Base-by-base conservation (phyloP, 2,888 invertebrate genomes). In the Folsomia manolachei region DNA sequence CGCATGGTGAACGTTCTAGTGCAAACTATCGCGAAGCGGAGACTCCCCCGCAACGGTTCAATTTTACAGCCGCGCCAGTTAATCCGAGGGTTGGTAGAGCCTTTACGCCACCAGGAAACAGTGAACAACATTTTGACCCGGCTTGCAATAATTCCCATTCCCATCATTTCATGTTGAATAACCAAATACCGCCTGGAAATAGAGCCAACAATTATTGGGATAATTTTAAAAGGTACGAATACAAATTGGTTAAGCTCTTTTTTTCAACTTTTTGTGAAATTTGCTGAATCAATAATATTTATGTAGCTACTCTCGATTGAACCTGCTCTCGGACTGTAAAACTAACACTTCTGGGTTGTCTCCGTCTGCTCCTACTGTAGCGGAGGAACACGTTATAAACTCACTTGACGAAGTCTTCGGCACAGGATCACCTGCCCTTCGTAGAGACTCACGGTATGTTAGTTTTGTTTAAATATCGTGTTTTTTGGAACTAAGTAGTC, bases 181-280 rank as follows among this genome's bases (percentile, higher is more conserved):
- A 94, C 84, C 93, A 94, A 86, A 94, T 94, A 69, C 91, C 93
- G 53, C 94, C 94, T 51, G 94, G 94, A 27, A 93, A 92, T 84
- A 87, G 94, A 78, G 93, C 94, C 71, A 95, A 95, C 84, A 95
- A 95, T 85, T 95, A 94, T 84, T 94, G 93, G 93, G 94, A 95
- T 83, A 94, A 95, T 85, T 94, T 95, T 84, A 87, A 93, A 86
- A 94, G 94, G 93, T 93, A n/a, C n/a, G n/a, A n/a, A n/a, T n/a
- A n/a, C n/a, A n/a, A n/a, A n/a, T n/a, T 60, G 14, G 21, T 60
- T n/a, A 11, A n/a, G 7, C 60, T 21, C 7, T 60, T 60, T 7
- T 11, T 51, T 51, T 11, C 18, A 18, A 51, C 18, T 51, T 51
- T 51, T 39, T 39, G 39, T 39, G 7, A 39, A 39, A 39, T 9